A percentile compares a stretch with the other conserved stretches of the same genome.
phyloP scores from a whole-genome alignment of 92 coral and sea anemone species.

The Siderastrea radians region DNA sequence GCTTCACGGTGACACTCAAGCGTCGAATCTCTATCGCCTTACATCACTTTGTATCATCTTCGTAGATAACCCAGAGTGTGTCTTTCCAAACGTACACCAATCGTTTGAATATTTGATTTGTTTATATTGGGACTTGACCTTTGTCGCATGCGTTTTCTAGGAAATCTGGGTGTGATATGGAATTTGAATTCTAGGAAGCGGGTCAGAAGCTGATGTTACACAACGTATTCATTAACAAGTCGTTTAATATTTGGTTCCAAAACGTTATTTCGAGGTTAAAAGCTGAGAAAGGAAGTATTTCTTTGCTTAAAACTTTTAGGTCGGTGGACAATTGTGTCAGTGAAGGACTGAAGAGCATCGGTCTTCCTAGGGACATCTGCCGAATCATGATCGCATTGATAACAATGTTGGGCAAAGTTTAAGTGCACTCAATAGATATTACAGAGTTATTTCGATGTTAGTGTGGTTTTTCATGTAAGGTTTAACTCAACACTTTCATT shows the following conservation, averaged over 20 bases:
- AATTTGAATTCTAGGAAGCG: background rate
- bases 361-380: no score
- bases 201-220: no score
- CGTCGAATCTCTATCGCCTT: no score
- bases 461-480: no score
- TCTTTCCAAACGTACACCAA: background rate
- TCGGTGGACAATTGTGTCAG: no score
- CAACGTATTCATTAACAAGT: background rate
- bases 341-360: no score
- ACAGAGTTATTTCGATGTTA: no score
- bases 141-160: constrained; percentile 9
- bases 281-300: background rate
- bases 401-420: no score
- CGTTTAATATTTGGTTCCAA: background rate
- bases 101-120: background rate
- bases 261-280: background rate
- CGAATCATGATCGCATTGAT: no score
- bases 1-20: no score
- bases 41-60: background rate
- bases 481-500: no score
- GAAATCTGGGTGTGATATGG: background rate
- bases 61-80: background rate
- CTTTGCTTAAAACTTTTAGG: background rate
- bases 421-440: no score
- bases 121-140: background rate